Conservation (phyloP, 2,888 invertebrate genomes). For the Hermaeophaga mercurialis region DNA sequence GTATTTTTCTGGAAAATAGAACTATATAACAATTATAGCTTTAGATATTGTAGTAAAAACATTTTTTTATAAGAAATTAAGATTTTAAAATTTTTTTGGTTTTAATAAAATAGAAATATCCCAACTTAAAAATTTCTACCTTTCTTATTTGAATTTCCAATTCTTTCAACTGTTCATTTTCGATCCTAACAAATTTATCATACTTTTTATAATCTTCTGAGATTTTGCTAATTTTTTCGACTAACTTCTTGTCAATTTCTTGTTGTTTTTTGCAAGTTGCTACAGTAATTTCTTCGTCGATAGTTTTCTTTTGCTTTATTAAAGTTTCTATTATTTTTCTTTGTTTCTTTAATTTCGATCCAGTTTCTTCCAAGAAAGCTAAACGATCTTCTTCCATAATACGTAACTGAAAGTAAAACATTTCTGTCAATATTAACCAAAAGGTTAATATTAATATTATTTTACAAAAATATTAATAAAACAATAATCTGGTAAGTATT, state of each 20-base stretch:
- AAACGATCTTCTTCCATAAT: conserved; percentile 82
- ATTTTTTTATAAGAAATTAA: too few species aligned
- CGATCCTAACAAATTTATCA: conserved; percentile 47
- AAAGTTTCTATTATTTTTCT: conserved; percentile 66
- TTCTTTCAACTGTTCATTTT: conserved; percentile 57
- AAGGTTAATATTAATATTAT: too few species aligned
- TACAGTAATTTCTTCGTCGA: conserved; percentile 66
- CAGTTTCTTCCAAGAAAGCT: conserved; percentile 72
- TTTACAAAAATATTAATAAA: too few species aligned
- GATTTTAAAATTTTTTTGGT: too few species aligned
- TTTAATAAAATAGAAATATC: too few species aligned
- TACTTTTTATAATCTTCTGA: conserved; percentile 64
- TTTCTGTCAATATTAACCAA: too few species aligned
- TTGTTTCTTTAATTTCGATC: conserved; percentile 68
- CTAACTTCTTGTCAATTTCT: conserved; percentile 61
- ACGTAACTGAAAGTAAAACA: conserved; percentile 65
- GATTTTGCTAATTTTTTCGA: conserved; percentile 61
- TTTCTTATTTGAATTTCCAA: conserved; percentile 60
- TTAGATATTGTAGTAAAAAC: too few species aligned
- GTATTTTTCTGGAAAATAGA: too few species aligned
- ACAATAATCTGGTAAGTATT: too few species aligned
- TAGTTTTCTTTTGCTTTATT: conserved; percentile 66
- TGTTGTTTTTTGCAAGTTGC: conserved; percentile 64
- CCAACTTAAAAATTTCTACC: conserved; percentile 33
- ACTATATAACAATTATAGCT: too few species aligned